Percentiles rank a stretch among this genome's conserved stretches.
Conservation (phyloP, 2,797 vertebrate genomes). For the Darevskia mixta region DNA sequence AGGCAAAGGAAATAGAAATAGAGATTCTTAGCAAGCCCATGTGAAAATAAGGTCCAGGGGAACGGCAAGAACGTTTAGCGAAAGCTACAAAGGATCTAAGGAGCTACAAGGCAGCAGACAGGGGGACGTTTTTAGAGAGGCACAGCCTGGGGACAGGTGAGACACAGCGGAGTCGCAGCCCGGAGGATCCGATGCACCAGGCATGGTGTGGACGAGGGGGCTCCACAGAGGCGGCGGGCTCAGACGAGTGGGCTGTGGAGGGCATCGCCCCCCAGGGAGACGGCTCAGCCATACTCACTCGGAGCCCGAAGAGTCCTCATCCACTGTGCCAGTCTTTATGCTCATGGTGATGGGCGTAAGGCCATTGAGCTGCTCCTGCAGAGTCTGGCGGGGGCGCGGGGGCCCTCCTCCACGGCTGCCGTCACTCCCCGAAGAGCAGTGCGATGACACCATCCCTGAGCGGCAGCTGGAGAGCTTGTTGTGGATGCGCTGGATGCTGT, state of each 20-base stretch:
- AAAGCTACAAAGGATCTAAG: background rate
- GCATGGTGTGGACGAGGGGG: background rate
- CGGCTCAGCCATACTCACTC: conserved; percentile 86
- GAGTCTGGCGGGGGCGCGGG: conserved; percentile 73
- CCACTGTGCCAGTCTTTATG: conserved; percentile 87
- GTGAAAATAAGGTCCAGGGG: background rate
- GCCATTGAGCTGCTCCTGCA: conserved; percentile 85
- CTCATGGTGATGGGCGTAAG: conserved; percentile 86
- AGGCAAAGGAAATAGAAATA: background rate
- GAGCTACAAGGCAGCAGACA: background rate
- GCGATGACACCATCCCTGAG: conserved; percentile 77
- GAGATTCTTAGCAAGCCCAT: conserved; percentile 12
- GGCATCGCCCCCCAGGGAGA: background rate
- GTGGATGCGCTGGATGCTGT: conserved; percentile 83
- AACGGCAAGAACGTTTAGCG: background rate
- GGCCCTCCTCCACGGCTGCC: conserved; percentile 58
- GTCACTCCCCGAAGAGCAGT: conserved; percentile 85
- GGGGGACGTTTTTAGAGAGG: background rate
- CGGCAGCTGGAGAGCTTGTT: conserved; percentile 79
- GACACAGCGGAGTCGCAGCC: background rate
- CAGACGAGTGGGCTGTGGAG: background rate
- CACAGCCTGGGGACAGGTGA: background rate
- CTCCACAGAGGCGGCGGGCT: background rate
- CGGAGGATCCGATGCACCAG: background rate
- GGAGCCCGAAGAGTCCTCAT: conserved; percentile 94